Evolutionary conservation across 2,797 vertebrate species (phyloP), one percentile per base, ranked within the genome.

Genomic region (Onychomys arenicola): DNA sequence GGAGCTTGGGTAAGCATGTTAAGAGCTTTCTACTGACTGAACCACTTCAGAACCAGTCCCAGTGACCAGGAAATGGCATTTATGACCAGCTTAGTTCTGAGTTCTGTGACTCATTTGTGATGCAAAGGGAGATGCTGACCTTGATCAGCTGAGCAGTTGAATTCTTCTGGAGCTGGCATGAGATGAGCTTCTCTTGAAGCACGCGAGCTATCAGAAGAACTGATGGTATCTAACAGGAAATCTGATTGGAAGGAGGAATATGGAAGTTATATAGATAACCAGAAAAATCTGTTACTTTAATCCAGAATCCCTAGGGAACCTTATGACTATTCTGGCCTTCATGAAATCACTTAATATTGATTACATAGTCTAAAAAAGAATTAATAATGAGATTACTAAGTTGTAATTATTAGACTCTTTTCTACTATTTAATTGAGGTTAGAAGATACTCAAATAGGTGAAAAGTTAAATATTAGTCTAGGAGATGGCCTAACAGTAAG

Each of bases 311-410:
- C 75, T 89, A 65, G 67, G 32, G 37, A 91, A 73, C 13, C 11
- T 96, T 95, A 78, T 84, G 69, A 65, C 29, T 94, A 10, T 77
- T 84, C 27, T 87, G 23, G 67, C 71, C 52, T 96, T 88, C n/a
- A 40, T 67, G 55, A 69, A 87, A 19, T 88, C 59, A 57, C 59
- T 93, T 97, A 59, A 19, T 95, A 55, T 82, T 93, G 69, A 91
- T 77, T 88, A 76, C 10, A 55, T 95, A 25, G 93, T 89, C 84
- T 93, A 21, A 63, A 93, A 57, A 97, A 93, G n/a, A 96, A 93
- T 78, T 57, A 78, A 49, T 63, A 80, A 65, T 91, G 55, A 81
- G 90, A 82, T 94, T 63, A 87, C 17, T 95, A 87, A 57, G 23
- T 95, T 78, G 85, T 91, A 43, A 88, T 21, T 87, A 40, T 87